A percentile compares a stretch with the other conserved stretches of the same genome.
Evolutionary conservation across 2,888 invertebrate species (phyloP).

Genomic region (Eurois occulta): DNA sequence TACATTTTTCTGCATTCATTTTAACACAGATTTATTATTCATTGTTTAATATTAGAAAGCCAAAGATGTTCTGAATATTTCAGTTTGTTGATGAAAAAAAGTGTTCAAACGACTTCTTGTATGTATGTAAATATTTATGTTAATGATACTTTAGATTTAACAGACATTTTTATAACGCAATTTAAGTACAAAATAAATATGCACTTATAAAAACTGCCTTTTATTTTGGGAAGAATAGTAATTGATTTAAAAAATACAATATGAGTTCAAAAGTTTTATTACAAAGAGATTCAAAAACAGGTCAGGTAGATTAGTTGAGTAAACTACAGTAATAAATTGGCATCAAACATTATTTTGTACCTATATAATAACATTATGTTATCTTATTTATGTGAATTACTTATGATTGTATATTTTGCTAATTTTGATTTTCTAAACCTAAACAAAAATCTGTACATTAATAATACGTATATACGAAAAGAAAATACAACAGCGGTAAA

Average conservation of each 20-base stretch:
- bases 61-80: slow-evolving; percentile 63
- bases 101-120: slow-evolving; percentile 54
- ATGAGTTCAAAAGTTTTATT: slow-evolving; percentile 67
- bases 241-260: slow-evolving; percentile 55
- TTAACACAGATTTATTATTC: slow-evolving; percentile 27
- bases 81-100: slow-evolving; percentile 18
- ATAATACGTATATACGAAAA: too few relatives aligned
- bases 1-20: slow-evolving; percentile 31
- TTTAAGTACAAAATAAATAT: slow-evolving; percentile 75
- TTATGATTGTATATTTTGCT: slow-evolving; percentile 24
- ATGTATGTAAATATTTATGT: slow-evolving; percentile 70
- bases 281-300: slow-evolving; percentile 73
- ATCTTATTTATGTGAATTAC: slow-evolving; percentile 35
- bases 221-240: slow-evolving; percentile 49
- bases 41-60: slow-evolving; percentile 45
- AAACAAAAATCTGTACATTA: slow-evolving; percentile 23
- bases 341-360: slow-evolving; percentile 70
- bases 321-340: slow-evolving; percentile 71
- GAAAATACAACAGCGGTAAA: slow-evolving; percentile 31
- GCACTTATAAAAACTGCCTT: slow-evolving; percentile 52
- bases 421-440: slow-evolving; percentile 13
- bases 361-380: slow-evolving; percentile 34
- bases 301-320: slow-evolving; percentile 70
- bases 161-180: slow-evolving; percentile 68
- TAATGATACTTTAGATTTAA: slow-evolving; percentile 39